Evolutionary conservation across 2,113 vertebrate species (phyloP), one percentile per base, ranked within the genome.

Genomic region (Xiphophorus hellerii): DNA sequence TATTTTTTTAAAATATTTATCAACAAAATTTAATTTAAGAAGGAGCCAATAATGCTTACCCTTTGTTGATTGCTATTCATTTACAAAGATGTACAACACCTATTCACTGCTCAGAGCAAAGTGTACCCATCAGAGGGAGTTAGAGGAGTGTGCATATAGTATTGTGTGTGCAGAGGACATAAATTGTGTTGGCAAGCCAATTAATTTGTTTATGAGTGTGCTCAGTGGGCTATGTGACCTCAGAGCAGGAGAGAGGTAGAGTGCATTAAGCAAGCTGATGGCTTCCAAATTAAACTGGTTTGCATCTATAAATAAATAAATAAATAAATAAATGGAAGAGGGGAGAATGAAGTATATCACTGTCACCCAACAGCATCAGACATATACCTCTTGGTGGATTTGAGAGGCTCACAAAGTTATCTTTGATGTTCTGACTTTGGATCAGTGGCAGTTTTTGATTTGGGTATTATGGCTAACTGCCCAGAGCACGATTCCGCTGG

Each of bases 201-300:
- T 89, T 87, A 88, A 92, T 90, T 90, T 91, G 90, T 91, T 92
- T 89, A 92, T 87, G 86, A 90, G 84, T 82, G 71, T 71, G 67
- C 87, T 83, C 78, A 37, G 77, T 77, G 22, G 83, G 77, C 76
- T 87, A 51, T 79, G 73, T 87, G 89, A 92, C 90, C 90, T 87
- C 82, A 63, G 86, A 77, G 83, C 82, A 83, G 84, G 65, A 82
- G 77, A 86, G 85, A 91, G 80, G 82, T 82, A 79, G 78, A 88
- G 80, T 89, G 84, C 86, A 87, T 85, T 90, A 88, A 89, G 85
- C 73, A 73, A 92, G 86, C 82, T 86, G 84, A 90, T 86, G 82
- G 83, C 83, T 82, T 85, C 87, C 84, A 89, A 92, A 90, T 90
- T 87, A 91, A 86, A 84, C 65, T 69, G 78, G 74, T 87, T 88